These are phyloP conservation scores for Meloidogyne floridensis DNA, from an alignment of 1,140 invertebrate species.

Conservation along the genomic window DNA sequence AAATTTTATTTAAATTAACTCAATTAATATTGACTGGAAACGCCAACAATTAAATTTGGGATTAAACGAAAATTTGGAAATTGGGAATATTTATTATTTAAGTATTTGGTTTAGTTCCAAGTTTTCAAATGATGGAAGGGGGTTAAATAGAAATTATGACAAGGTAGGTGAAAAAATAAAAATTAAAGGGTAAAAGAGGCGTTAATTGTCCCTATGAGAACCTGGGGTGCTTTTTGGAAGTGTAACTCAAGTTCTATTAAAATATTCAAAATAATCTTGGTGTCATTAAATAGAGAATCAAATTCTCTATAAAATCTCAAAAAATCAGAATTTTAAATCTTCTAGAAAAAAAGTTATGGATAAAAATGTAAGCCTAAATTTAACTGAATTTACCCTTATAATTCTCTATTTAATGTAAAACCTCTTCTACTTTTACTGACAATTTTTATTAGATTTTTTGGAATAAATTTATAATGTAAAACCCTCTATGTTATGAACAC, in stretches of 20 bases:
- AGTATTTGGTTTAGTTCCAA: neutral
- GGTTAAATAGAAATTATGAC: neutral
- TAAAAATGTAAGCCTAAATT: too few species aligned
- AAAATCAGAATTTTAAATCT: neutral
- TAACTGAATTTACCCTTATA: too few species aligned
- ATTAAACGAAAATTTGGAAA: neutral
- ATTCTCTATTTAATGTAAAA: too few species aligned
- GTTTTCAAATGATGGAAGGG: constrained; percentile 5
- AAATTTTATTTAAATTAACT: neutral
- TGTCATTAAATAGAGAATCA: too few species aligned
- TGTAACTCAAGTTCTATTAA: neutral
- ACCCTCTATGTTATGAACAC: too few species aligned
- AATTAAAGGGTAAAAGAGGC: neutral
- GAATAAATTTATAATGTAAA: too few species aligned
- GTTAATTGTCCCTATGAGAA: too few species aligned
- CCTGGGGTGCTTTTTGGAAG: too few species aligned
- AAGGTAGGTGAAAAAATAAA: neutral
- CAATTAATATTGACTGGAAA: neutral
- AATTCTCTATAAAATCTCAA: neutral
- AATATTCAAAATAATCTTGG: neutral
- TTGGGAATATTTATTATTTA: neutral
- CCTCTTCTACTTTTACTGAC: too few species aligned
- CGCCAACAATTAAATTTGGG: neutral
- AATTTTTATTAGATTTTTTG: too few species aligned
- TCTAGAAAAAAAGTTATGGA: constrained; percentile 32